Evolutionary conservation across 2,888 invertebrate species (phyloP), one percentile per base, ranked within the genome.

Genomic region (Lordiphosa fenestrarum): DNA sequence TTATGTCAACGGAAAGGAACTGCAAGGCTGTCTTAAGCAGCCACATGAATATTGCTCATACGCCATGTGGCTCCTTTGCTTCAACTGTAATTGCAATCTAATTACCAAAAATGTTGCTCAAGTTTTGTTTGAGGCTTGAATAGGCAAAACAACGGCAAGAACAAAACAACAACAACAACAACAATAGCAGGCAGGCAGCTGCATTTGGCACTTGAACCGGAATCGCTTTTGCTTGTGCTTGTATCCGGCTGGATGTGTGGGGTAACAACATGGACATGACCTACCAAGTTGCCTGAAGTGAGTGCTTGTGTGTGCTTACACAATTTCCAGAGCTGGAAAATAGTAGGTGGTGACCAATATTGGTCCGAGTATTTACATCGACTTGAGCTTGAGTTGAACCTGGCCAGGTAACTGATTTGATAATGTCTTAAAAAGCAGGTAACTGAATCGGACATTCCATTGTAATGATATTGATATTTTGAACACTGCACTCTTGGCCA

Each of bases 31-130:
- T 37, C 37, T 19, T 21, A 15, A 6, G 41, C 42, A 44, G 37
- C 12, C 30, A 46, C n/a, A 41, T 12, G 25, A 13, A 19, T 30
- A 51, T 41, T 47, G 25, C 47, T 46, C 35, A 57, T 57, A 57
- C 52, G 57, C 19, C 30, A 39, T 19, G 51, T 42, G 30, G n/a
- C 33, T 12, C 30, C 15, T 12, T n/a, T 4, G 47, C n/a, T 10
- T n/a, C 46, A 33, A 37, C 21, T 40, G 21, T 53, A 56, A 61
- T 61, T 56, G 53, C 52, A 56, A 56, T 56, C 52, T 62, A 62
- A 62, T 62, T 62, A 62, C 53, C 56, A 49, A 61, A 61, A 54
- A 40, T 49, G 35, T 37, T 35, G 38, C 37, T 30, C 40, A 6
- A 35, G 42, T 30, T 37, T 47, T 42, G 48, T 49, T 39, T 39